Percentiles rank a stretch among this genome's conserved stretches.
These are phyloP conservation scores for Bombus superbus DNA, from an alignment of 1,140 invertebrate genomes.

Conservation along the genomic window DNA sequence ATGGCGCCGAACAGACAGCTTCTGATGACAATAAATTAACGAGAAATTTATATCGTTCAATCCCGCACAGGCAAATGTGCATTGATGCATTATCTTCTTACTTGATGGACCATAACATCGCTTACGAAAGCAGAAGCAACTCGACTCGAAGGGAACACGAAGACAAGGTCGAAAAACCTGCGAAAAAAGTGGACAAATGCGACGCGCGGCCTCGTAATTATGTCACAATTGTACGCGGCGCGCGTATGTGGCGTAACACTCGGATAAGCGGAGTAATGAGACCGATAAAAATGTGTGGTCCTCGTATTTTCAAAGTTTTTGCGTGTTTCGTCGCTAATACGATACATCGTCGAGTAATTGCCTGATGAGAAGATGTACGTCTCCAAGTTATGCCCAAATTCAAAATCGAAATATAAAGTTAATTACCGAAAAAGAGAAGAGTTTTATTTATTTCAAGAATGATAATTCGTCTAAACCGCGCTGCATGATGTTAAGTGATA, in stretches of 20 bases:
- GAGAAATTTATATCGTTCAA: neutral
- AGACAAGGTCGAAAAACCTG: neutral
- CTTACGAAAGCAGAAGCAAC: neutral
- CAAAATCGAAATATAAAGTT: neutral
- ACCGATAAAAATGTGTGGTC: slow-evolving; percentile 34
- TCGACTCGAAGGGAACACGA: neutral
- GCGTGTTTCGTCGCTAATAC: slow-evolving; percentile 7
- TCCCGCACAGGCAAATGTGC: no score
- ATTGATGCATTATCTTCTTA: no score
- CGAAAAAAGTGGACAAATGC: slow-evolving; percentile 18
- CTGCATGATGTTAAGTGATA: neutral
- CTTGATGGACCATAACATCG: neutral
- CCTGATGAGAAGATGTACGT: neutral
- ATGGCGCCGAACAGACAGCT: neutral
- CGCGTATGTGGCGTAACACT: slow-evolving; percentile 34
- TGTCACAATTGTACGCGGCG: slow-evolving; percentile 31
- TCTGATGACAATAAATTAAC: neutral
- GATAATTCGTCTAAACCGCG: neutral
- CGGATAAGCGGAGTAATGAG: slow-evolving; percentile 38
- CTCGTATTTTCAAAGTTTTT: slow-evolving; percentile 36
- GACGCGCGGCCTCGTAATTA: slow-evolving; percentile 30
- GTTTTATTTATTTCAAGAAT: neutral
- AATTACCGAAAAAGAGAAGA: neutral
- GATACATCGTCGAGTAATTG: neutral
- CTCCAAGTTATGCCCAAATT: neutral